phyloP scores from a whole-genome alignment of 2,113 vertebrate species.

The Pithys albifrons region DNA sequence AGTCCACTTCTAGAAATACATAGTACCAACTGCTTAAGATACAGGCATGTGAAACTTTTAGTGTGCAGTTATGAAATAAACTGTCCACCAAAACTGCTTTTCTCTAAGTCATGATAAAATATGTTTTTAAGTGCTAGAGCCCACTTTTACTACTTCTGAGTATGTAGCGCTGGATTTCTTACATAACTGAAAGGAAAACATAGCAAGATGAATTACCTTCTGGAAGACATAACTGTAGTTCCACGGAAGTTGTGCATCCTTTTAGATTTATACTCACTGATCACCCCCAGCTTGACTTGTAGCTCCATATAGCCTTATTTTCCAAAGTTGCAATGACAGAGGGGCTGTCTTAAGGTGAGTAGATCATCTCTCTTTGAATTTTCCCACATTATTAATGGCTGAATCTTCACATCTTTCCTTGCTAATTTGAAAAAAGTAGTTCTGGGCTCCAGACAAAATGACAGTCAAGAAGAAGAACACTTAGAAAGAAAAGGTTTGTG shows the following conservation, averaged over 20 bases:
- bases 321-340: not conserved
- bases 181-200: not conserved
- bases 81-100: not conserved
- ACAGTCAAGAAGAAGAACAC: not conserved
- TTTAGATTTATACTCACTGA: not conserved
- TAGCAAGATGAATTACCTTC: not conserved
- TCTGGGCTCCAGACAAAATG: not conserved
- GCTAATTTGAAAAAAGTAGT: not conserved
- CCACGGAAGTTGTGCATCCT: not conserved
- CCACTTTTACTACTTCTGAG: not conserved
- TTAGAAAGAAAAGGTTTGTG: not conserved
- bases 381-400: not conserved
- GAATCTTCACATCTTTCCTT: not conserved
- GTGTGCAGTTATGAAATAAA: not conserved
- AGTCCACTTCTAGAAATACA: not conserved
- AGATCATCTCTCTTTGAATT: not conserved
- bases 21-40: not conserved
- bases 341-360: not conserved
- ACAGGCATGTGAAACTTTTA: not conserved
- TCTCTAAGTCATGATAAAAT: not conserved
- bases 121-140: not conserved
- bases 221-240: not conserved
- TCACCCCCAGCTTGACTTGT: not conserved
- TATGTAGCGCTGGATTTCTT: not conserved
- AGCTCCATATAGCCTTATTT: not conserved